Base-by-base conservation (phyloP, 2,888 invertebrate species). In the Neoaliturus tenellus region DNA sequence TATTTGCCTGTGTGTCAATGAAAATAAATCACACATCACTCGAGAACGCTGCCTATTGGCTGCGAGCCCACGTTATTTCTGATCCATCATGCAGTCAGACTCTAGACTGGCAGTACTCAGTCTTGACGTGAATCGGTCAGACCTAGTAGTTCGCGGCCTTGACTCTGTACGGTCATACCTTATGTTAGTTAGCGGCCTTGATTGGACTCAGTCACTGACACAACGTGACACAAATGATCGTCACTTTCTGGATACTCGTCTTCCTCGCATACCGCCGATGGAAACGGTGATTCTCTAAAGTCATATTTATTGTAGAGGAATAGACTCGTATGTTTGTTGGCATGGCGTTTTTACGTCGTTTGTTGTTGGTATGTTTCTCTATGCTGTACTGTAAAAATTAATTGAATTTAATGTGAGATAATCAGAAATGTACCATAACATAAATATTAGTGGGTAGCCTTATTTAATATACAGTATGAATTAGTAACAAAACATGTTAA, bases 41-140 rank as follows among this genome's bases (percentile, higher is more conserved):
- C 33, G 69, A 35, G 14, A 31, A 8, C 39, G 31, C n/a, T n/a
- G 69, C 69, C 39, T 71, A 81, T 83, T 83, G 85, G 85, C 83
- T 48, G 51, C 23, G n/a, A 33, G 23, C 12, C 73, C 41, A 28
- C 44, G 44, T 35, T 73, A 73, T 73, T 73, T 73, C 28, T 39
- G 39, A 14, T 28, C 73, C n/a, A 73, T 73, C 44, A 25, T 44
- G 41, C n/a, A 69, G 25, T 23, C 33, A 33, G 58, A 4, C 14
- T 20, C 8, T 33, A 51, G 51, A 41, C 51, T n/a, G 51, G n/a
- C 51, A 51, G 51, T 51, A 14, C 10, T 51, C 51, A n/a, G n/a
- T 6, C 51, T n/a, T n/a, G n/a, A n/a, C n/a, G n/a, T n/a, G n/a
- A n/a, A n/a, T n/a, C n/a, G n/a, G n/a, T n/a, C n/a, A n/a, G n/a